A percentile compares a stretch with the other conserved stretches of the same genome.
phyloP scores from a whole-genome alignment of 2,113 vertebrate genomes.

The Theropithecus gelada region DNA sequence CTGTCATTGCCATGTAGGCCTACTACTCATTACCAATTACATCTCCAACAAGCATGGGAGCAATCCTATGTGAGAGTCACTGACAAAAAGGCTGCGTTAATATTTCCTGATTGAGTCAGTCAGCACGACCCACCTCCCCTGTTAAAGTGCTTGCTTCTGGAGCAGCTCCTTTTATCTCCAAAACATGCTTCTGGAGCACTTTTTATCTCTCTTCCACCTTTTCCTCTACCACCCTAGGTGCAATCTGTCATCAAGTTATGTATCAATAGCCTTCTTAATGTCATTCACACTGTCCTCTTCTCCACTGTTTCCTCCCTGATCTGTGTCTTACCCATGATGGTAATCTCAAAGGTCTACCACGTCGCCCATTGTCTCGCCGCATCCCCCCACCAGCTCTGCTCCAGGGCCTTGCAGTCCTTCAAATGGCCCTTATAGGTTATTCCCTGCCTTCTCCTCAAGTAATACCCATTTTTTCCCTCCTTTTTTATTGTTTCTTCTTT shows the following conservation, averaged over 20 bases:
- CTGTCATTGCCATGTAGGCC: not conserved
- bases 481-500: not conserved
- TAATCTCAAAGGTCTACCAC: not conserved
- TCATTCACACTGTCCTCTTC: not conserved
- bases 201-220: not conserved
- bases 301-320: not conserved
- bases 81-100: not conserved
- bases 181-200: not conserved
- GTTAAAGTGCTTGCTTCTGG: not conserved
- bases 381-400: too few relatives aligned
- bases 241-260: not conserved
- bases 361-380: accelerated
- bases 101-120: not conserved
- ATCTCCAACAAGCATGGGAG: not conserved
- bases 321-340: not conserved
- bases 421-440: not conserved
- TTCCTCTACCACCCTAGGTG: not conserved
- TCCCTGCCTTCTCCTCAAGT: not conserved
- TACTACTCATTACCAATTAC: not conserved
- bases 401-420: not conserved
- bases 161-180: not conserved
- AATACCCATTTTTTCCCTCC: not conserved
- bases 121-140: not conserved
- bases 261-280: not conserved
- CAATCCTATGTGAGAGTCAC: not conserved